Conservation (phyloP, 2,113 vertebrate species). For the Seriola dumerili region DNA sequence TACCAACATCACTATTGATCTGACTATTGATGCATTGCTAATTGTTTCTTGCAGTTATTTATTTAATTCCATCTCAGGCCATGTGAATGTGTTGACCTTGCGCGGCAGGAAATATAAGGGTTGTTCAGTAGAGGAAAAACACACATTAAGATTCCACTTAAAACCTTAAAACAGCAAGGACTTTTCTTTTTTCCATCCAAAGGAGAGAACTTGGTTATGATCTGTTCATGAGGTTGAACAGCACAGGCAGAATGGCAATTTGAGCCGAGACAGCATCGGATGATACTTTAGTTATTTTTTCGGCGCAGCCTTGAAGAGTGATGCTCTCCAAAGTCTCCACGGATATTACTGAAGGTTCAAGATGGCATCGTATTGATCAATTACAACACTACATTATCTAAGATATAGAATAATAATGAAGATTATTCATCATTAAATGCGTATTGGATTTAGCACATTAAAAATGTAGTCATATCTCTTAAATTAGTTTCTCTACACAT, state of each 20-base stretch:
- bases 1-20: constrained; percentile 87
- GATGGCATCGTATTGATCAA: constrained; percentile 74
- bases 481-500: constrained; percentile 72
- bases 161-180: constrained; percentile 60
- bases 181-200: constrained; percentile 47
- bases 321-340: constrained; percentile 63
- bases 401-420: constrained; percentile 80
- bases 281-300: constrained; percentile 56
- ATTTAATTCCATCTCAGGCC: constrained; percentile 78
- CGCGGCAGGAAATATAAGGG: constrained; percentile 60
- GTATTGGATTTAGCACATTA: constrained; percentile 77
- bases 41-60: constrained; percentile 85
- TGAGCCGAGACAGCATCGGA: constrained; percentile 40
- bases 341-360: constrained; percentile 61
- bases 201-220: constrained; percentile 37
- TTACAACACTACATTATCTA: constrained; percentile 66
- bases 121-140: constrained; percentile 57
- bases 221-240: constrained; percentile 55
- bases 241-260: constrained; percentile 69
- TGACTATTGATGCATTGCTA: constrained; percentile 84
- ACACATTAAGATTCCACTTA: constrained; percentile 70
- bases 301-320: constrained; percentile 72
- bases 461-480: constrained; percentile 76
- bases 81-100: constrained; percentile 82
- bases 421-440: constrained; percentile 80